Evolutionary conservation across 2,113 vertebrate genomes (phyloP).

Genomic region (Steatornis caripensis): DNA sequence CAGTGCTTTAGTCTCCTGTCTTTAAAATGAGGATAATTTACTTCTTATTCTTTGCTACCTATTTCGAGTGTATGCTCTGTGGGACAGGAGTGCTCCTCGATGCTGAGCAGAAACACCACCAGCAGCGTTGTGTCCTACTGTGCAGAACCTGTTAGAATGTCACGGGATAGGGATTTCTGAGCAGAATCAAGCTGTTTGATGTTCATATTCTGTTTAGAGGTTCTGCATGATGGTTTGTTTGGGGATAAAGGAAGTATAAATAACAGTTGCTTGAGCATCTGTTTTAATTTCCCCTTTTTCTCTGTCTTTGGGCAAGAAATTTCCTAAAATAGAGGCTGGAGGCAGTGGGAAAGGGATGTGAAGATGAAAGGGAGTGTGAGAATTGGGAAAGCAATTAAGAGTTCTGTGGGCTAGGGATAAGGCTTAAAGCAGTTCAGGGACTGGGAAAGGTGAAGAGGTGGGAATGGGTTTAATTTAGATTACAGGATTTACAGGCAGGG

Average conservation of each 20-base stretch:
- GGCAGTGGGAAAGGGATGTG: neutral
- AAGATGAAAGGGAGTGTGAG: neutral
- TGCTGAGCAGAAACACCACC: neutral
- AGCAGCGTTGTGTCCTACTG: neutral
- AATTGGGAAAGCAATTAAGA: conserved; percentile 26
- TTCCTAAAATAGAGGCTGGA: neutral
- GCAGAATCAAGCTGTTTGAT: neutral
- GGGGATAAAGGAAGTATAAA: neutral
- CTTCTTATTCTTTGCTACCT: neutral
- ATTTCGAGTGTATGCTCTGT: neutral
- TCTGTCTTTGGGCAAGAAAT: neutral
- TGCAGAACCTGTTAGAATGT: neutral
- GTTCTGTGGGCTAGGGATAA: conserved; percentile 5
- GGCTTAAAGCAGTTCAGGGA: neutral
- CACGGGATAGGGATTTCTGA: neutral
- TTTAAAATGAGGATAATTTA: neutral
- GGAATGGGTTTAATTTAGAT: conserved; percentile 3
- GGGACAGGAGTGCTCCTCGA: neutral
- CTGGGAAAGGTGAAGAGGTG: neutral
- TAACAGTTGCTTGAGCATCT: neutral
- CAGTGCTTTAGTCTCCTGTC: neutral
- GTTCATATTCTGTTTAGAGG: neutral
- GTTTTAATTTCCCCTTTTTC: neutral
- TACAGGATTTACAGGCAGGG: neutral
- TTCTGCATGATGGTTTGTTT: neutral